phyloP scores from a whole-genome alignment of 2,888 invertebrate genomes.

The Nephrotoma flavescens region DNA sequence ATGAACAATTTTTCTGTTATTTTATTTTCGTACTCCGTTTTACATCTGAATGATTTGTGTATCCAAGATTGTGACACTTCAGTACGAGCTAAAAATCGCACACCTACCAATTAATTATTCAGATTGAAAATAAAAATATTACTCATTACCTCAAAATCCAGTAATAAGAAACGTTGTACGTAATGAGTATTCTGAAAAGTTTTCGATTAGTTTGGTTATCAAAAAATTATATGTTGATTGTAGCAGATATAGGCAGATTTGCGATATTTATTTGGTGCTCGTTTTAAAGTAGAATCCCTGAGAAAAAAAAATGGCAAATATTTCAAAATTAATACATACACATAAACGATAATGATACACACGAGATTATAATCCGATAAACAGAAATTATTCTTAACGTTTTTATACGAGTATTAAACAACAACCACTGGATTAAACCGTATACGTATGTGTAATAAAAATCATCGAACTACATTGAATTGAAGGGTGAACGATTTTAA shows the following conservation, averaged over 20 bases:
- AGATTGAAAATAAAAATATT: background rate
- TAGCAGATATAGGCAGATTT: background rate
- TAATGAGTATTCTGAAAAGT: background rate
- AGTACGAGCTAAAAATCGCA: background rate
- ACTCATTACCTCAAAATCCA: too few species aligned
- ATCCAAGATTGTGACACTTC: background rate
- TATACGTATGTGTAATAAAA: background rate
- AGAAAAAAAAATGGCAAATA: background rate
- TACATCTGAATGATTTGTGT: background rate
- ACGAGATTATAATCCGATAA: background rate
- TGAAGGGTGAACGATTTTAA: background rate
- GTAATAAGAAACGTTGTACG: background rate
- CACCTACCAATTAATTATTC: background rate
- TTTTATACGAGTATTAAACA: background rate
- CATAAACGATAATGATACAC: background rate
- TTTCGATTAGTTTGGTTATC: background rate
- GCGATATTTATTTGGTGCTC: background rate
- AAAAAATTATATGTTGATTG: background rate
- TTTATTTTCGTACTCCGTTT: background rate
- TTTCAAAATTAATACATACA: background rate
- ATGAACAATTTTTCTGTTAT: background rate
- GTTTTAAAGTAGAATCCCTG: background rate
- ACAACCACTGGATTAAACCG: background rate
- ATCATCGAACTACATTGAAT: background rate
- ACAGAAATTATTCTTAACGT: background rate